Conservation (phyloP, 2,113 vertebrate genomes). For the Chlamydotis undulata region DNA sequence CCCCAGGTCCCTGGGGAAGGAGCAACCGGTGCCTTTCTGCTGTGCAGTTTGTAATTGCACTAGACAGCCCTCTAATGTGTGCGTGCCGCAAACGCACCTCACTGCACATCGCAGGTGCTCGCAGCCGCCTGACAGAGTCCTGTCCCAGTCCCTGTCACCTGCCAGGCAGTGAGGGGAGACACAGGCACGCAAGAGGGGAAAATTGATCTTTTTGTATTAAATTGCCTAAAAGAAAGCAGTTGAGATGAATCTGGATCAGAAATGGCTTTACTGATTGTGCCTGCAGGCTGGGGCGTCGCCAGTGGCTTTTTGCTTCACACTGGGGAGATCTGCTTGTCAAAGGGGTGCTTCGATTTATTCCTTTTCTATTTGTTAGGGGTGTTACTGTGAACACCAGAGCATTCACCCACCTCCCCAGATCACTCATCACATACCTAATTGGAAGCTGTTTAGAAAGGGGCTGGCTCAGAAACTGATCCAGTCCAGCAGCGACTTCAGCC, state of each 20-base stretch:
- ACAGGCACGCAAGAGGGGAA: not conserved
- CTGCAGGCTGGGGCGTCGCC: not conserved
- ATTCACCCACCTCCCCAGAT: not conserved
- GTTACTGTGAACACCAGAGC: not conserved
- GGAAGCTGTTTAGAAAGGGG: not conserved
- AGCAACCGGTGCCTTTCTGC: not conserved
- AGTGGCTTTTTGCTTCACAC: not conserved
- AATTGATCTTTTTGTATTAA: not conserved
- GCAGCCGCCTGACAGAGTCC: accelerated
- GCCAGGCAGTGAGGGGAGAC: not conserved
- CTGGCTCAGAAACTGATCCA: not conserved
- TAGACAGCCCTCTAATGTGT: constrained; percentile 5
- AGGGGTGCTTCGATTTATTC: not conserved
- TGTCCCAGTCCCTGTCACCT: not conserved
- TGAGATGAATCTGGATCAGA: not conserved
- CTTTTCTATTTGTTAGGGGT: not conserved
- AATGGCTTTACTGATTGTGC: not conserved
- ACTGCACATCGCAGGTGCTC: accelerated
- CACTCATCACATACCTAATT: too few relatives aligned
- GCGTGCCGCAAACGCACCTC: not conserved
- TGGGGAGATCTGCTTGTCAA: not conserved
- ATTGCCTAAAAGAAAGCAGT: not conserved
- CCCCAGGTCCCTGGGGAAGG: accelerated
- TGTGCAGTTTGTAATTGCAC: not conserved
- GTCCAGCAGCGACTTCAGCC: accelerated